Evolutionary conservation across 2,888 invertebrate species (phyloP), one percentile per base, ranked within the genome.

Genomic region (Agriopis aurantiaria): DNA sequence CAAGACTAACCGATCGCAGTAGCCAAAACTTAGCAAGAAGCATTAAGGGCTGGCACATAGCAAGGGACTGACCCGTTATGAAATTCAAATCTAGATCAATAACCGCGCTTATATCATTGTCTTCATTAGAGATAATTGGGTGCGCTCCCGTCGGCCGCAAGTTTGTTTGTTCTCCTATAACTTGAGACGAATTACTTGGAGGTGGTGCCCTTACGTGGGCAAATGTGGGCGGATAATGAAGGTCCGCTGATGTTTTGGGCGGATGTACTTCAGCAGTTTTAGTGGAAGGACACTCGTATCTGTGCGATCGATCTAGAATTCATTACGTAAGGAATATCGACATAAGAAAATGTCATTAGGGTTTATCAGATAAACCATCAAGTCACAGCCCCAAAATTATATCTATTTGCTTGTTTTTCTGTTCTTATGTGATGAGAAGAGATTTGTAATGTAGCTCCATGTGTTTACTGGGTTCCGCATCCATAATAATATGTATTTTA

Each of bases 71-170:
- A 94, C 94, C 94, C 94, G 91, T 92, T 92, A 91, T 94, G 94
- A 94, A 94, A 94, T 94, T 94, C 93, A 94, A 94, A 94, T 94
- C 94, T 94, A 94, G 94, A 94, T 94, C 94, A 94, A 94, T 94
- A 94, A 93, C 94, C 92, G 86, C 89, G 93, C 94, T 93, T 94
- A 93, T 94, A 94, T 95, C 95, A 95, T 94, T 95, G 95, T 95
- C 95, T 94, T 95, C 95, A 95, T 95, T 95, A 95, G 90, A 91
- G 94, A 91, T 95, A 95, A 95, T 95, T 95, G 95, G 94, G 94
- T 95, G 88, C 86, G 87, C 89, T 92, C 93, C 93, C 88, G 86
- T 86, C 88, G 91, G 89, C 89, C 90, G 82, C 88, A 93, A 93
- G 90, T 93, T 92, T 93, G 93, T 93, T 92, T 92, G 88, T 88